Base-by-base conservation (phyloP, 2,797 vertebrate genomes). In the Florisuga fusca region DNA sequence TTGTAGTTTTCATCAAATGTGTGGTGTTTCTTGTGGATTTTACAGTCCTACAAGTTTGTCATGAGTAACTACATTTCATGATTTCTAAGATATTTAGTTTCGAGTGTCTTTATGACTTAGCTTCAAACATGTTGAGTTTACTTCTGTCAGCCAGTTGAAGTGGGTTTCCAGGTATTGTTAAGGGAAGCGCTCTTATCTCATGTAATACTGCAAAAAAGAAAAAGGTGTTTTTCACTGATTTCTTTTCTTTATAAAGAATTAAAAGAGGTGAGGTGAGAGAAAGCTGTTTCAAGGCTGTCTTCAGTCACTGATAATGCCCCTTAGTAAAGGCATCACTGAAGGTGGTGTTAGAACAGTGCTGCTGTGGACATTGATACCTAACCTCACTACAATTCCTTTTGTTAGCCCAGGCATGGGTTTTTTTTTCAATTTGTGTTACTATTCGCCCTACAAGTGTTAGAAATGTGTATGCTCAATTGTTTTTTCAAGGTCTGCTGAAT, bases 401-500 rank as follows among this genome's bases (percentile, higher is more conserved):
- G 53, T 31, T 46, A 91, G 41, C 54, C 61, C 50, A 50, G 36
- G 31, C 54, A 22, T 64, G 34, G 66, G 20, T 1, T 57, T 79
- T 57, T 36, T 75, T 94, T 90, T 89, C 53, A 46, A 59, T 89
- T 79, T 72, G 19, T 93, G 21, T 71, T 61, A 78, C 79, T 89
- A 8, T 76, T 83, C 1, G 2, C 23, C 45, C 46, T 95, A 53
- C 86, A 80, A 90, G 62, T 25, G 17, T 95, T 92, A 84, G 89
- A 92, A 92, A 78, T 72, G 18, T 73, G 67, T 95, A 54, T 94
- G 89, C 80, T 93, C 76, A 46, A 69, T 92, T 97, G 38, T 93
- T 94, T 96, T 87, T 97, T 98, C 96, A 97, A 99, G 99, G 98
- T 98, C 99, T 93, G 98, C 99, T 89, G 97, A 97, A 85, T 98